Conservation (phyloP, 2,797 vertebrate genomes). For the Cuculus canorus region DNA sequence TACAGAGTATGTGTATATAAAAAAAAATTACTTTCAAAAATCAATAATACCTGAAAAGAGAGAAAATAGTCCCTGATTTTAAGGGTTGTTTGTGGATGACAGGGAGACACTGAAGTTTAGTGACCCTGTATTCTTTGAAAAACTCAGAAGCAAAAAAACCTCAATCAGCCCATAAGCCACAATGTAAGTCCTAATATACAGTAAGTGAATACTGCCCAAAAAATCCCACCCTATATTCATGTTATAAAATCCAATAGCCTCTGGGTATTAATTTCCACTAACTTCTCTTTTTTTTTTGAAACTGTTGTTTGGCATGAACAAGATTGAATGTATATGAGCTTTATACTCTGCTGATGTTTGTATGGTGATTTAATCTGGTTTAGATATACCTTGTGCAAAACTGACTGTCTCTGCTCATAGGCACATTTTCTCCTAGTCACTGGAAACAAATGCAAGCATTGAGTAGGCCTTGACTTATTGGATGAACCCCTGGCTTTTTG, state of each 20-base stretch:
- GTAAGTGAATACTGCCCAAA: background rate
- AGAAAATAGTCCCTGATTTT: background rate
- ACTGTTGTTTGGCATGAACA: background rate
- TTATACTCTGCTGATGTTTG: background rate
- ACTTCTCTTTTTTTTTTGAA: background rate
- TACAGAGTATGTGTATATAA: background rate
- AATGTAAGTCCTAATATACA: background rate
- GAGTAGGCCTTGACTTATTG: background rate
- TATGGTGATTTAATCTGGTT: background rate
- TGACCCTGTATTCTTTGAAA: background rate
- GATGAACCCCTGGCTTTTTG: background rate
- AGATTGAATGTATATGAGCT: background rate
- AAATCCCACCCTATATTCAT: background rate
- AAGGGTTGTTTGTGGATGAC: background rate
- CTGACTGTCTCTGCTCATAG: background rate
- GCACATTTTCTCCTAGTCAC: background rate
- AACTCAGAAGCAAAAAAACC: background rate
- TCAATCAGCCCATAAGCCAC: background rate
- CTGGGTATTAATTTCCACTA: background rate
- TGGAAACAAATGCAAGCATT: background rate
- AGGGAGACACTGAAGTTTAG: background rate
- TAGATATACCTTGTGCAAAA: background rate
- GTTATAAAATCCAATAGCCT: background rate
- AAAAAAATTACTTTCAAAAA: background rate
- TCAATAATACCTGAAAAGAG: background rate